Evolutionary conservation across 2,113 vertebrate species (phyloP).

Genomic region (Pseudopodoces humilis): DNA sequence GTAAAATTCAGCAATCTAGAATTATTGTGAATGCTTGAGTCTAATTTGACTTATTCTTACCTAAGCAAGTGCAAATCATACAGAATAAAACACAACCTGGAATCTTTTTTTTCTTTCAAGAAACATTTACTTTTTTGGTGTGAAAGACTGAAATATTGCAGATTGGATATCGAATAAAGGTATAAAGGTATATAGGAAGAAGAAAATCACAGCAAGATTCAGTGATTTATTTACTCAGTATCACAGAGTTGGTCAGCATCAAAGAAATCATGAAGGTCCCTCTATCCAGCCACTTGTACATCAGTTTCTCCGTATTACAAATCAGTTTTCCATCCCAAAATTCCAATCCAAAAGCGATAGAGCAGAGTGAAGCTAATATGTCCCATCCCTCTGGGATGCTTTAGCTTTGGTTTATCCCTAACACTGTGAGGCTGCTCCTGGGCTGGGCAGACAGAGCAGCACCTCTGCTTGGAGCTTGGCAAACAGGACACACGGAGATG

Average conservation of each 20-base stretch:
- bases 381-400: background rate
- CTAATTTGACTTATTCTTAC: background rate
- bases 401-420: background rate
- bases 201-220: background rate
- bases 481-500: fast-evolving
- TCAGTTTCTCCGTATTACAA: background rate
- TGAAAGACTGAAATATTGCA: background rate
- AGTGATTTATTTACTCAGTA: background rate
- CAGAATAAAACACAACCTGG: background rate
- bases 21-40: background rate
- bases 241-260: background rate
- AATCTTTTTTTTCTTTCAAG: background rate
- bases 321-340: background rate
- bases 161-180: background rate
- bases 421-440: background rate
- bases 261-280: background rate
- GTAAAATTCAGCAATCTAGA: background rate
- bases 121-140: background rate
- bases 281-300: background rate
- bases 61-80: background rate
- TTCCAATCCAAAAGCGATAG: background rate
- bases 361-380: background rate
- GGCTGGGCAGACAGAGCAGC: background rate
- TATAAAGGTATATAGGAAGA: background rate
- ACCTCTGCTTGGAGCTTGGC: background rate